phyloP scores from a whole-genome alignment of 2,113 vertebrate genomes.

The Arizona elegans region DNA sequence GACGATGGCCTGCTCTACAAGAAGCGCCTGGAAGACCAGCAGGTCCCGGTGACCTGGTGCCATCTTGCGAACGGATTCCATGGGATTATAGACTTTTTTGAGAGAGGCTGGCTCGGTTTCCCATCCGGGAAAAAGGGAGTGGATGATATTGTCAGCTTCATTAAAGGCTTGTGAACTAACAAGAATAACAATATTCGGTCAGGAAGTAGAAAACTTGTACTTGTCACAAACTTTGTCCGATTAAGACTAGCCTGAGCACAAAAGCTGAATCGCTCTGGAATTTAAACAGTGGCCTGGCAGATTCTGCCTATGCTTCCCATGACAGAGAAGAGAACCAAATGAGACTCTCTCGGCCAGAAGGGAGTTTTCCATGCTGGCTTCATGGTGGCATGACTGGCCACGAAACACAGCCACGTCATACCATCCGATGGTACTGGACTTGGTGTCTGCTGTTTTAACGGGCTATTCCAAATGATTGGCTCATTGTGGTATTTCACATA shows the following conservation, averaged over 20 bases:
- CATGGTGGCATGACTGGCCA: neutral
- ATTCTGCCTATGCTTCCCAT: neutral
- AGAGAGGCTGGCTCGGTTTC: constrained; percentile 57
- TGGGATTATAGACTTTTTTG: constrained; percentile 67
- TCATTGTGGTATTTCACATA: neutral
- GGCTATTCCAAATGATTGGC: neutral
- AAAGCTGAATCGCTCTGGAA: neutral
- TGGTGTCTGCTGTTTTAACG: neutral
- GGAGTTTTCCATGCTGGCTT: neutral
- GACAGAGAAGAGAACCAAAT: rapidly evolving
- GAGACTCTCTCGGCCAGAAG: rapidly evolving
- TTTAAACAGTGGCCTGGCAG: neutral
- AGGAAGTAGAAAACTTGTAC: neutral
- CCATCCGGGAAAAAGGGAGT: constrained; percentile 61
- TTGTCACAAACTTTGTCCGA: neutral
- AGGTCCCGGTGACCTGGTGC: constrained; percentile 72
- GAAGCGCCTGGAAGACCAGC: constrained; percentile 77
- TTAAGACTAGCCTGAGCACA: neutral
- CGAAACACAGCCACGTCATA: neutral
- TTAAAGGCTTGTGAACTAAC: constrained; percentile 56
- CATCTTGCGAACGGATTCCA: constrained; percentile 76
- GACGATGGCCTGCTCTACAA: constrained; percentile 81
- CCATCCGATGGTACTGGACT: neutral
- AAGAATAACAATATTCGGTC: neutral
- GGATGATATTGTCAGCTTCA: constrained; percentile 61